These are phyloP conservation scores for Centropus unirufus DNA, from an alignment of 2,113 vertebrate genomes.

Conservation along the genomic window DNA sequence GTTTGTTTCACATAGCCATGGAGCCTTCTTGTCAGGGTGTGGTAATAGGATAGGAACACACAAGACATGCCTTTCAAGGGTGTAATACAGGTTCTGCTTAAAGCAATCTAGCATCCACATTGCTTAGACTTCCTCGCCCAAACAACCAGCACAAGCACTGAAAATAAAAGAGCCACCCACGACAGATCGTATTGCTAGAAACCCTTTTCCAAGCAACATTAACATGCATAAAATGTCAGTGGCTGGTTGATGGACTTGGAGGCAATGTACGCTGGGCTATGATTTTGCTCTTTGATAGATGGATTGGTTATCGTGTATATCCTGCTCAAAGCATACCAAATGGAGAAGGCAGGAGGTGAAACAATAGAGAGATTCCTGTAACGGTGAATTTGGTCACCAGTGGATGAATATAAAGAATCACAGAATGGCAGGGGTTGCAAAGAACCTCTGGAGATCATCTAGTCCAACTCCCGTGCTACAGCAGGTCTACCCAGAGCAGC, in stretches of 20 bases:
- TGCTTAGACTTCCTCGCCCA: background rate
- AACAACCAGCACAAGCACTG: background rate
- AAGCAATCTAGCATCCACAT: background rate
- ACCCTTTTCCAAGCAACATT: conserved; percentile 28
- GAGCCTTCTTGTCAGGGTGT: background rate
- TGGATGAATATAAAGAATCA: background rate
- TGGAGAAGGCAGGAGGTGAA: background rate
- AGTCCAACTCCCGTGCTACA: too few species aligned
- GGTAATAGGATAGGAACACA: background rate
- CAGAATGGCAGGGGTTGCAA: too few species aligned
- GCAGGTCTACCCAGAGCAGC: too few species aligned
- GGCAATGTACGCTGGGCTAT: conserved; percentile 5
- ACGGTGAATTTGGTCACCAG: background rate
- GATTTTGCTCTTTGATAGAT: conserved; percentile 46
- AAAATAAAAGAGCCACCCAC: conserved; percentile 30
- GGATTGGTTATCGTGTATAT: background rate
- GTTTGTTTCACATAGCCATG: background rate
- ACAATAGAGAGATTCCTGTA: background rate
- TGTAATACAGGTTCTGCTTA: background rate
- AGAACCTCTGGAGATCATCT: too few species aligned
- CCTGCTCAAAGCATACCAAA: background rate
- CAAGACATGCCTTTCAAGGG: background rate
- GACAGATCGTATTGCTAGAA: background rate
- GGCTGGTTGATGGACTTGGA: conserved; percentile 19
- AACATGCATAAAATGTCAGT: conserved; percentile 11